Base-by-base conservation (phyloP, 2,888 invertebrate species). In the Drosophila ustulata region DNA sequence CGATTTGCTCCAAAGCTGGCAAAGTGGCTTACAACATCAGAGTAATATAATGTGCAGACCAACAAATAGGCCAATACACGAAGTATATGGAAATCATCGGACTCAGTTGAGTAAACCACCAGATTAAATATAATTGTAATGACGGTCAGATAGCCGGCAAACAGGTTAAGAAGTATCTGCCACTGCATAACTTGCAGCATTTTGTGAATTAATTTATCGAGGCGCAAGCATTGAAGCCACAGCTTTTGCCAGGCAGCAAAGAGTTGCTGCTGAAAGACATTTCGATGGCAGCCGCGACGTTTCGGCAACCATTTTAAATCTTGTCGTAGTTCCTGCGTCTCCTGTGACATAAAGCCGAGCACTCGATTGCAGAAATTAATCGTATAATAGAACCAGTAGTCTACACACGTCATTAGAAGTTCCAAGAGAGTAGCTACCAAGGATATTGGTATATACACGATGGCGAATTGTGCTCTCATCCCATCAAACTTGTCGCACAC, bases 101-200 rank as follows among this genome's bases (percentile, higher is more conserved):
- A 28, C 5, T 55, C 61, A 1, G 43, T 63, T 3, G 68, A 18
- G 9, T 66, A 70, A 5, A 70, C n/a, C 4, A 84, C 23, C 4
- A 88, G 6, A 8, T 72, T 66, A 37, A 89, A 87, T 34, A 76
- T 32, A 7, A 67, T 18, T 0, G 62, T 43, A 2, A 78, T 74
- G 7, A 72, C 66, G 13, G 50, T 61, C 1, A 89, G 11, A 49
- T 89, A 89, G 6, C 43, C 71, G 25, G 62, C 52, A 0, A 79
- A 62, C 3, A 89, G 9, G 11, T 79, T 66, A 0, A 77, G n/a
- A 0, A 88, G 66, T 9, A 89, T 7, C 43, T 76, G 82, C 45
- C 63, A 64, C 6, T 80, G 68, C 13, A 64, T 72, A 3, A 77
- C 37, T 0, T 65, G 7, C 4, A 77, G 9, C 9, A 79, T 18